Evolutionary conservation across 2,797 vertebrate species (phyloP), one percentile per base, ranked within the genome.

Genomic region (Ispidina picta): DNA sequence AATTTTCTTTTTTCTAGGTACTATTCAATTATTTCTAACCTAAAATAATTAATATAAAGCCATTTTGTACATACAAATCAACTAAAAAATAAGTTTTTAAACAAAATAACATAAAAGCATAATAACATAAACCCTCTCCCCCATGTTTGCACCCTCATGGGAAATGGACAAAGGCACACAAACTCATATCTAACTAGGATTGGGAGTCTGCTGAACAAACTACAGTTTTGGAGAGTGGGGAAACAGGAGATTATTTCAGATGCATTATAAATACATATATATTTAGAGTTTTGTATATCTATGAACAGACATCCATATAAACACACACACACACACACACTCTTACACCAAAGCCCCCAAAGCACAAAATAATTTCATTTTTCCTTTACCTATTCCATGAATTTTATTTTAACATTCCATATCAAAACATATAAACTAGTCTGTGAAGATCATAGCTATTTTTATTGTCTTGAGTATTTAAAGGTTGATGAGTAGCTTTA

Each of bases 401-500:
- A 82, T 91, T 88, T 77, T 76, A 76, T 73, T 89, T 83, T 86
- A 84, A 68, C 39, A 74, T 71, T 89, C 12, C 56, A 37, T 79
- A 89, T 84, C 48, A 64, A 94, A 95, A 86, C 80, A 94, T 92
- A 93, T 71, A 74, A 77, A 72, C 58, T 62, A 4, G 60, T 92
- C 39, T 44, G 23, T 64, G 68, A 90, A 76, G 44, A 64, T 10
- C 31, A 37, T 31, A 74, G 18, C 15, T 94, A 11, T 82, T 94
- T 82, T 64, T 88, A 68, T 71, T 71, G 60, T 55, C 25, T 39
- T 31, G 39, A 58, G 62, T 80, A 49, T 88, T 86, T 93, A 76
- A 89, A 82, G 52, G n/a, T 51, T 93, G 7, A 70, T 73, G 54
- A 64, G 22, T 51, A 73, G 17, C 9, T 83, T 68, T 79, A 59